phyloP scores from a whole-genome alignment of 2,113 vertebrate species.

The Coptodon bakossiorum region DNA sequence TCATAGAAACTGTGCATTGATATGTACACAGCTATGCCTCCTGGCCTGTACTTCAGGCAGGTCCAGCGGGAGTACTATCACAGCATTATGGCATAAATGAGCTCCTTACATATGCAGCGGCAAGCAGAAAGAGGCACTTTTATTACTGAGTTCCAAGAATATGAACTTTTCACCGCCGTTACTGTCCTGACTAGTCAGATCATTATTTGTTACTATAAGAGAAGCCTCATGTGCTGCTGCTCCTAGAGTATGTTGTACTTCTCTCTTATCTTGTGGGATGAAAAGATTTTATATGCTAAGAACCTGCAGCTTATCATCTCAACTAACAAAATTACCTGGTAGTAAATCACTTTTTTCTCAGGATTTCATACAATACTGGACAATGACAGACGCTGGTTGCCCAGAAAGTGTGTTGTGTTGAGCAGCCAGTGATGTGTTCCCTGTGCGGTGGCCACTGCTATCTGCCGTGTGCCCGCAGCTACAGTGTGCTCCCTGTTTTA shows the following conservation, averaged over 20 bases:
- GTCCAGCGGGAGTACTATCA: not conserved
- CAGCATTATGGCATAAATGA: not conserved
- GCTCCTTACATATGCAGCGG: not conserved
- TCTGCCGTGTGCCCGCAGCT: constrained; percentile 44
- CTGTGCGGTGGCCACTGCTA: constrained; percentile 24
- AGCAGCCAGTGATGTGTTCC: constrained; percentile 16
- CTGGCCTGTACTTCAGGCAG: not conserved
- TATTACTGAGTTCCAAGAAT: not conserved
- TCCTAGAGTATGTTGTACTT: not conserved
- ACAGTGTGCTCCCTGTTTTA: constrained; percentile 58
- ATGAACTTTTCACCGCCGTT: not conserved
- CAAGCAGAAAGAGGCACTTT: not conserved
- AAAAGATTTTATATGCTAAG: not conserved
- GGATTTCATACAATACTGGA: not conserved
- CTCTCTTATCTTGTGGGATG: not conserved
- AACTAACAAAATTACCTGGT: not conserved
- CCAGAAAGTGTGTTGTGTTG: constrained; percentile 2
- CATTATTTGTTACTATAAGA: not conserved
- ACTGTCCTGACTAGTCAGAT: not conserved
- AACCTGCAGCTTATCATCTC: not conserved
- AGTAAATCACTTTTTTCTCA: not conserved
- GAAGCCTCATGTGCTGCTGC: not conserved
- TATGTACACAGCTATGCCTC: not conserved
- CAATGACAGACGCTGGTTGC: not conserved
- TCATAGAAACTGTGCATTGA: not conserved